Evolutionary conservation across 2,888 invertebrate genomes (phyloP), one percentile per base, ranked within the genome.

Genomic region (Cephus pulcher): DNA sequence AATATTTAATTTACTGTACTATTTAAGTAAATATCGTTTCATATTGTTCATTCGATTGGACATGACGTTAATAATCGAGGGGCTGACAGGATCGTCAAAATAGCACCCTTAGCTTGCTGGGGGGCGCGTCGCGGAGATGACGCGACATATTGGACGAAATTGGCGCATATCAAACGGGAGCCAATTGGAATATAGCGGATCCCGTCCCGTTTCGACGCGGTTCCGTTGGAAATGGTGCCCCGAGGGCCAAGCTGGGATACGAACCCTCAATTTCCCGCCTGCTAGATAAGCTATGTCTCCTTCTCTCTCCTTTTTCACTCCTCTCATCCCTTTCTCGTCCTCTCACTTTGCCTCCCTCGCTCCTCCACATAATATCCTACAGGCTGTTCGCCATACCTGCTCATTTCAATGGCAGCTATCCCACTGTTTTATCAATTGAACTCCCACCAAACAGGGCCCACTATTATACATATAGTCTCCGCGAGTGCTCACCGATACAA

Each of bases 101-200:
- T 56, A 23, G 56, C 23, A 56, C 23, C 56, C 56, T 56, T 56
- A 56, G 56, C 23, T 23, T 9, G 56, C 56, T 56, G 6, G 9
- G 56, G 56, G 56, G 40, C 23, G 23, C 56, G 56, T 56, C 23
- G 23, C 56, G 56, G 56, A 85, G 85, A 87, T 86, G 87, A 88
- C 86, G 88, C 88, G 90, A 90, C 89, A 89, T 89, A 90, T 90
- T 89, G 89, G 88, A 85, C 87, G 87, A 89, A 90, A 90, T 90
- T 90, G 90, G 87, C 86, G 90, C 90, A 90, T 90, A 90, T 90
- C 90, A 90, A 90, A 90, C 87, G 89, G 86, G 85, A 85, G 87
- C 89, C 90, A 89, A 90, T 90, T 90, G 88, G 89, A 89, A 90
- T 88, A 89, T 89, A 88, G 83, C 82, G 84, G 84, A 86, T 85